phyloP scores from a whole-genome alignment of 2,113 vertebrate species.

The Cheilinus undulatus region DNA sequence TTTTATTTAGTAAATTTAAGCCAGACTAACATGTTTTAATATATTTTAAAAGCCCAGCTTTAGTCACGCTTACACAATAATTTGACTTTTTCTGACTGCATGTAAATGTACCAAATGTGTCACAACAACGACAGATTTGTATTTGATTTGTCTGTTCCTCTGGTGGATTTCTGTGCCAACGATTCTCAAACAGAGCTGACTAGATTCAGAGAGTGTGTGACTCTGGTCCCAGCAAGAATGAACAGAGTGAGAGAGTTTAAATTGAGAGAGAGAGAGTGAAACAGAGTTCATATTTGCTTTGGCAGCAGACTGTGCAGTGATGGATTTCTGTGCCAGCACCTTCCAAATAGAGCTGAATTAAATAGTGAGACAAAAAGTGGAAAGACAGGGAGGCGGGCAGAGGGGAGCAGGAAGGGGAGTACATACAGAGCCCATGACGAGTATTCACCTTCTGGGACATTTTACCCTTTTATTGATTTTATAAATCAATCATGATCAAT shows the following conservation, averaged over 20 bases:
- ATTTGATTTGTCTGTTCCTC: conserved; percentile 11
- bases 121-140: conserved; percentile 22
- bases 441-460: too few species aligned
- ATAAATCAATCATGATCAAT: too few species aligned
- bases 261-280: conserved; percentile 23
- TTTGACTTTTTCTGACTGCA: too few species aligned
- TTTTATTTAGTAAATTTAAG: too few species aligned
- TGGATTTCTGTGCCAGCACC: conserved; percentile 52
- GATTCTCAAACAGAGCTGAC: conserved; percentile 34
- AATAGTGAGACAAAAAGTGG: conserved; percentile 43
- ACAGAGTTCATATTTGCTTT: conserved; percentile 61
- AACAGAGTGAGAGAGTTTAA: conserved; percentile 17
- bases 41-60: too few species aligned
- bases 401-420: conserved; percentile 24
- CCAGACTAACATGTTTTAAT: too few species aligned
- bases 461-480: too few species aligned
- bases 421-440: conserved; percentile 38
- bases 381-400: conserved; percentile 48
- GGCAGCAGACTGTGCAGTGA: conserved; percentile 49
- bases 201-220: conserved; percentile 39
- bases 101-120: too few species aligned
- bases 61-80: too few species aligned
- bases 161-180: conserved; percentile 9
- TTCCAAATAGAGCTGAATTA: conserved; percentile 50
- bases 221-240: conserved; percentile 28